These are phyloP conservation scores for Emys orbicularis DNA, from an alignment of 2,797 vertebrate genomes.

Conservation along the genomic window DNA sequence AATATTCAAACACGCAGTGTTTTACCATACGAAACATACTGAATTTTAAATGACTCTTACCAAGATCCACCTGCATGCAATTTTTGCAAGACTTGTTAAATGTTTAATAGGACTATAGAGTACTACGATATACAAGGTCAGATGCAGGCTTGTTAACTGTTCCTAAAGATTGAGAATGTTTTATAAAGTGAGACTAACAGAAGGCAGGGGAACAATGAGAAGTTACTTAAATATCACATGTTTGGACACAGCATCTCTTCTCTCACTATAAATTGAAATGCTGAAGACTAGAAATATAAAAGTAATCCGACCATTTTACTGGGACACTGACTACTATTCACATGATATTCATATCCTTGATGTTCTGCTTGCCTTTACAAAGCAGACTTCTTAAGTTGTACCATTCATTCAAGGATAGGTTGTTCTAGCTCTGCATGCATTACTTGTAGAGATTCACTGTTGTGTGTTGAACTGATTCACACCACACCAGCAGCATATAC, in stretches of 20 bases:
- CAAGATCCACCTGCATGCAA: conserved; percentile 55
- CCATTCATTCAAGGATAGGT: not conserved
- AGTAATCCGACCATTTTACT: not conserved
- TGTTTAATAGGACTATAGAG: conserved; percentile 66
- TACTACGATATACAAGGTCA: conserved; percentile 37
- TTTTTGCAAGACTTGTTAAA: conserved; percentile 71
- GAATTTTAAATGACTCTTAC: conserved; percentile 47
- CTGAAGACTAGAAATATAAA: conserved; percentile 14
- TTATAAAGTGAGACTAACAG: conserved; percentile 72
- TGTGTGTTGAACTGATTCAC: not conserved
- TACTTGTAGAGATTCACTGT: not conserved
- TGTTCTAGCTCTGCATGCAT: not conserved
- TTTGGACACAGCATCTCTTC: not conserved
- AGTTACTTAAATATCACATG: conserved; percentile 7
- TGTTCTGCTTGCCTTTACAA: not conserved
- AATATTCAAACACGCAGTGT: not conserved
- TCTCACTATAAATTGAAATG: not conserved
- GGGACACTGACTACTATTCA: not conserved
- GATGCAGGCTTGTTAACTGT: conserved; percentile 52
- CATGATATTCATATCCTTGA: not conserved
- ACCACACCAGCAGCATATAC: not conserved
- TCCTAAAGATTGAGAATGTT: conserved; percentile 64
- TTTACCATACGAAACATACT: not conserved
- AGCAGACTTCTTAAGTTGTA: not conserved
- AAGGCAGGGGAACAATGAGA: conserved; percentile 55